Conservation (phyloP, 2,888 invertebrate genomes). For the Chironomus tentans region DNA sequence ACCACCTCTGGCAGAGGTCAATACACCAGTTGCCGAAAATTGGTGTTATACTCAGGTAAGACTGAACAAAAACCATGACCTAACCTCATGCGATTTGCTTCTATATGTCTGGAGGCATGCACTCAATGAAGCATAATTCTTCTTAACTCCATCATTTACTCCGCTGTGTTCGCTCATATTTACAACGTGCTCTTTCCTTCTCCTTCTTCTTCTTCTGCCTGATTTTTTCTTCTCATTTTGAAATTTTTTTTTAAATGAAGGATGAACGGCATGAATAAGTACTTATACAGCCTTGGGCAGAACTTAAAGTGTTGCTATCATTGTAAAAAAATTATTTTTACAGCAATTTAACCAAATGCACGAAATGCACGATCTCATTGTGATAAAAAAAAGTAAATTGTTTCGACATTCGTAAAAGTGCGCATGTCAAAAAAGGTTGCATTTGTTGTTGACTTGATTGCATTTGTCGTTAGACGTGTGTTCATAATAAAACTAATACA, state of each 20-base stretch:
- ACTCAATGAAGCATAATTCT: background rate
- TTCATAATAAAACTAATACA: background rate
- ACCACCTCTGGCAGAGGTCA: slow-evolving; percentile 89
- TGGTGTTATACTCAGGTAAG: slow-evolving; percentile 99
- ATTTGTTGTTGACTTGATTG: background rate
- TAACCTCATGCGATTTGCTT: background rate
- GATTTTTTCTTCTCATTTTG: too few relatives aligned
- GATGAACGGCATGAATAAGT: too few relatives aligned
- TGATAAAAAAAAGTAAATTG: background rate
- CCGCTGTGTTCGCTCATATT: too few relatives aligned
- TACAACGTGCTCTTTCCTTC: too few relatives aligned
- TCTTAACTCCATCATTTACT: background rate
- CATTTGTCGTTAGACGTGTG: background rate
- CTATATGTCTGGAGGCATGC: background rate
- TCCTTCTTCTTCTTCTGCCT: too few relatives aligned
- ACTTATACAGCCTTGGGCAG: too few relatives aligned
- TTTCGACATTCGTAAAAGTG: background rate
- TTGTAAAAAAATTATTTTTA: background rate
- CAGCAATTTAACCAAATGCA: background rate
- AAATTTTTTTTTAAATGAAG: too few relatives aligned
- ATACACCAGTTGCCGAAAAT: slow-evolving; percentile 97
- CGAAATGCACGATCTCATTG: background rate
- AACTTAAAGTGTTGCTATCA: too few relatives aligned
- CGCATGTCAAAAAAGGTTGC: background rate
- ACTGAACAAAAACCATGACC: slow-evolving; percentile 19